These are phyloP conservation scores for Empis livida DNA, from an alignment of 2,888 invertebrate species.

Conservation along the genomic window DNA sequence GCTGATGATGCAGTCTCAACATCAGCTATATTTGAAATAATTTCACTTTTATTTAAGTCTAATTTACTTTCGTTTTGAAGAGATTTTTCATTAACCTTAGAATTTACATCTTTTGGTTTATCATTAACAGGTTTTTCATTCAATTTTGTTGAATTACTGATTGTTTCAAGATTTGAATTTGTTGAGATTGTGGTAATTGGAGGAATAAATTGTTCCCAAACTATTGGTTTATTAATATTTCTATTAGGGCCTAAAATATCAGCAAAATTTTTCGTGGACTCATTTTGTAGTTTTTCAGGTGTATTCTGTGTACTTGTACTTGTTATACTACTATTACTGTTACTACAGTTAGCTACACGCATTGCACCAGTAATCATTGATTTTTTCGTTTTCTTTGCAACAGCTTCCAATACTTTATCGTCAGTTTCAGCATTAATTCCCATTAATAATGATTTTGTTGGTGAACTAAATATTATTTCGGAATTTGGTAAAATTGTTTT, in stretches of 20 bases:
- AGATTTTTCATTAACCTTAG: not conserved
- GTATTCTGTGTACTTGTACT: constrained; percentile 2
- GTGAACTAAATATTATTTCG: constrained; percentile 1
- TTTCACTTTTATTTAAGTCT: not conserved
- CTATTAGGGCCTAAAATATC: not conserved
- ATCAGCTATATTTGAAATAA: not conserved
- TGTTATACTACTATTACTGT: not conserved
- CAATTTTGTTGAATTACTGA: constrained; percentile 4
- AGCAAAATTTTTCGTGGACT: too few species aligned
- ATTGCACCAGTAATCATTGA: constrained; percentile 24
- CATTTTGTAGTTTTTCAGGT: not conserved
- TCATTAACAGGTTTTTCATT: not conserved
- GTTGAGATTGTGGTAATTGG: not conserved
- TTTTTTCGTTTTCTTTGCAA: constrained; percentile 34
- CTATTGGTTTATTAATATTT: constrained; percentile 1
- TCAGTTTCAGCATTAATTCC: constrained; percentile 10
- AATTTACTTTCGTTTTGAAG: not conserved
- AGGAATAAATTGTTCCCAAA: constrained; percentile 5
- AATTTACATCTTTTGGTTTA: not conserved
- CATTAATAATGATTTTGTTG: constrained; percentile 1
- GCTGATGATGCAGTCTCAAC: too few species aligned
- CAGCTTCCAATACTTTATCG: constrained; percentile 27
- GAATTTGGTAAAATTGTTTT: constrained; percentile 1
- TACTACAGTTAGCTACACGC: constrained; percentile 1
- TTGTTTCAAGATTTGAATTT: constrained; percentile 5